phyloP scores from a whole-genome alignment of 2,888 invertebrate genomes.

The Hypena proboscidalis region DNA sequence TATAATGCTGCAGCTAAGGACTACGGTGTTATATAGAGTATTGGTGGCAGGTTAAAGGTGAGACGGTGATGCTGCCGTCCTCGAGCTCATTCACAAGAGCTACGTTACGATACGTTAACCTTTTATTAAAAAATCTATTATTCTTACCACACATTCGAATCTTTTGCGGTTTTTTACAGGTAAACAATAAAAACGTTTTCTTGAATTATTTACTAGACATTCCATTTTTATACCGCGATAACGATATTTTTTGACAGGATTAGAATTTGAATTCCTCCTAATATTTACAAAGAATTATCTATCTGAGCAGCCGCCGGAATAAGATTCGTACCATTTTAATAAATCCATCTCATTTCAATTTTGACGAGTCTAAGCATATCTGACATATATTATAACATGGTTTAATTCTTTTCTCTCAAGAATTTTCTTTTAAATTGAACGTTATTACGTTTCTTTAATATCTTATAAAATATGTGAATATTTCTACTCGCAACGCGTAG shows the following conservation, averaged over 20 bases:
- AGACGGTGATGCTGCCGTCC: no score
- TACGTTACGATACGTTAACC: no score
- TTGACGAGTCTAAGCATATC: slow-evolving; percentile 36
- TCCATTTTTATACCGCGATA: background rate
- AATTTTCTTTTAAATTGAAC: slow-evolving; percentile 24
- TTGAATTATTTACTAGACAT: no score
- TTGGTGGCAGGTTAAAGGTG: no score
- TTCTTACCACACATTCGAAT: no score
- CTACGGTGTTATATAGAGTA: no score
- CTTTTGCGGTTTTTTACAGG: no score
- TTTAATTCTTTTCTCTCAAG: slow-evolving; percentile 20
- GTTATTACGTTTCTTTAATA: slow-evolving; percentile 30
- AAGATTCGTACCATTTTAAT: slow-evolving; percentile 55
- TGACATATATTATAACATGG: slow-evolving; percentile 31
- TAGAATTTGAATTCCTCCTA: slow-evolving; percentile 14
- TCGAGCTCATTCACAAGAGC: no score
- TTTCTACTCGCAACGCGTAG: slow-evolving; percentile 49
- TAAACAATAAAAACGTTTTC: no score
- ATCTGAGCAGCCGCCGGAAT: slow-evolving; percentile 35
- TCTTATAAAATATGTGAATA: slow-evolving; percentile 41
- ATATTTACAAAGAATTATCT: slow-evolving; percentile 40
- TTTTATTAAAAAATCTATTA: no score
- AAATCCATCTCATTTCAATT: slow-evolving; percentile 56
- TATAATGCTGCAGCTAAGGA: no score
- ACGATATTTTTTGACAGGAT: background rate